Evolutionary conservation across 1,140 invertebrate genomes (phyloP), one percentile per base, ranked within the genome.

Genomic region (Aphis gossypii): DNA sequence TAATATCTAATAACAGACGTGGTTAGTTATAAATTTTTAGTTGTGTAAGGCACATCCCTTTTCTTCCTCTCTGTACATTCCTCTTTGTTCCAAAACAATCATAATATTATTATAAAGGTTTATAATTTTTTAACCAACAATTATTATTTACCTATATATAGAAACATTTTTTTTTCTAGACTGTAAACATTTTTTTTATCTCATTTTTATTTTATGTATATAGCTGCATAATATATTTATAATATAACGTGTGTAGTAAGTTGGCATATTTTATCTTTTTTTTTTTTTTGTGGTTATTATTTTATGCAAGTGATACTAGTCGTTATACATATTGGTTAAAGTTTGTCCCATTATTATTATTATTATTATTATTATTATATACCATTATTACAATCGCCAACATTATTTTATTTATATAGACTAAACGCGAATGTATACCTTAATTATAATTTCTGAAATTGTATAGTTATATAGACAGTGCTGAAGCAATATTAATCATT

Each of bases 271-370:
- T 87, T 87, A 46, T 84, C 44, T 86, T 35, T 88, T 51, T n/a
- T 46, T n/a, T 92, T 92, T 46, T 92, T 92, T 92, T 46, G 41
- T 83, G 90, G 90, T 92, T 92, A 84, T 92, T 92, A 92, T 93
- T 93, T 93, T 84, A 93, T n/a, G 92, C 92, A 93, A 93, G 92
- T 93, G 92, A 93, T 93, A 93, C 92, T 93, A 93, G 92, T 93
- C 92, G 76, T 93, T 86, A 92, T 30, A 86, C 35, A 82, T 93
- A 54, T 83, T 93, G 82, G 92, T 93, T 93, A 84, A 84, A 84
- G 82, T 54, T 92, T 54, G 76, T 76, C 60, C 54, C 46, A 41
- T 91, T 41, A 90, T 90, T 56, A 46, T 60, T 68, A 68, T 68
- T 60, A 60, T 68, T 41, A 90, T 90, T 68, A 76, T 90, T 54